Evolutionary conservation across 2,797 vertebrate species (phyloP), one percentile per base, ranked within the genome.

Genomic region (Schizopygopsis malacanthus): DNA sequence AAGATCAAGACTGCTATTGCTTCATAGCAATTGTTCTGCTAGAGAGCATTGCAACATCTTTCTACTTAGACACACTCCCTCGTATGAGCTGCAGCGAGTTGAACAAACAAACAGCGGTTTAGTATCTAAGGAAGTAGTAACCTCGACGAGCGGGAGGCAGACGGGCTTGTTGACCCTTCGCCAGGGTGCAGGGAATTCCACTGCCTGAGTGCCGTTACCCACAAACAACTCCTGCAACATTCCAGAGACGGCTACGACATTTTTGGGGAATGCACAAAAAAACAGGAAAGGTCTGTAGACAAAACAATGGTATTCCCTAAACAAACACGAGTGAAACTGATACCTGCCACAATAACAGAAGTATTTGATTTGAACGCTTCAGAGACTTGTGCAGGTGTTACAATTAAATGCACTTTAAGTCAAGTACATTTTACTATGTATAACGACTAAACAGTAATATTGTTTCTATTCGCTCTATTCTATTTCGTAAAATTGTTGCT

Each of bases 91-190:
- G 41, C 87, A 89, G 52, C 77, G 90, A 90, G 91, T 91, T 90
- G 92, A 94, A 95, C 91, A 94, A 94, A 94, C 93, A 93, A 88
- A 87, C 83, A 87, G 88, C 86, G 33, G 86, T 87, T 82, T 85
- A 6, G 92, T 92, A 91, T 94, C 93, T 90, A 91, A 93, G 94
- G 94, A 95, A 94, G 90, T 92, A 90, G 91, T 93, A 72, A 72
- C 76, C 75, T 77, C 13, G 1, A 25, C 7, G 33, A 67, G 65
- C 54, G 33, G 77, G 82, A 61, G 69, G 20, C 73, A 73, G 79
- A 72, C 47, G 15, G 61, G 82, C 78, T 79, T 61, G 22, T 43
- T 65, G 85, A 90, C 88, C 77, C 78, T 69, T 70, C 61, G 69
- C 22, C 72, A 88, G 79, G 84, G 63, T 82, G 20, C 25, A 75